A percentile compares a stretch with the other conserved stretches of the same genome.
Evolutionary conservation across 1,140 invertebrate genomes (phyloP).

Genomic region (Acromyrmex charruanus): DNA sequence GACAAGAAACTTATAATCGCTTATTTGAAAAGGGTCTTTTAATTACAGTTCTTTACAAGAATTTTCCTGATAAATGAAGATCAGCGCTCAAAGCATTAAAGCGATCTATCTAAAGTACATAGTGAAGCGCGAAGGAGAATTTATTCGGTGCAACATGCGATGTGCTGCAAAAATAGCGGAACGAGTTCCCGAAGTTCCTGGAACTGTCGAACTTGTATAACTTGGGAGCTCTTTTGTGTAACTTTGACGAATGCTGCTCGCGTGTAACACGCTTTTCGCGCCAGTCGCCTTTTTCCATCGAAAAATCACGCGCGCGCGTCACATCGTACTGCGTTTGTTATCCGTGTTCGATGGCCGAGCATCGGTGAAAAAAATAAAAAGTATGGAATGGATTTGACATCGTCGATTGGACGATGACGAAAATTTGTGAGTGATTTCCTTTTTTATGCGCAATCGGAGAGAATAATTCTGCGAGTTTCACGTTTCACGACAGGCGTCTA

Average conservation of each 20-base stretch:
- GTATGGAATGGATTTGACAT: slow-evolving; percentile 39
- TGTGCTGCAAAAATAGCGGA: slow-evolving; percentile 54
- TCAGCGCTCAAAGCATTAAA: slow-evolving; percentile 35
- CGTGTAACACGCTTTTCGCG: slow-evolving; percentile 48
- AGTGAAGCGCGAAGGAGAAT: slow-evolving; percentile 31
- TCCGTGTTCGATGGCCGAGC: slow-evolving; percentile 33
- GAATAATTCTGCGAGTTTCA: slow-evolving; percentile 30
- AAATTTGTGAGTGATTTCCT: slow-evolving; percentile 42
- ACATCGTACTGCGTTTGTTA: slow-evolving; percentile 44
- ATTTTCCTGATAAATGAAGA: slow-evolving; percentile 53
- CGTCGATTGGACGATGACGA: slow-evolving; percentile 35
- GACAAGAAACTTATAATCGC: slow-evolving; percentile 39
- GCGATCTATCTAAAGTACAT: slow-evolving; percentile 45
- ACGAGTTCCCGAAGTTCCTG: slow-evolving; percentile 50
- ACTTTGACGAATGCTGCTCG: slow-evolving; percentile 61
- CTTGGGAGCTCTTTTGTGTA: slow-evolving; percentile 50
- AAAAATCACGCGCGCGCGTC: slow-evolving; percentile 53
- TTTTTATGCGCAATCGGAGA: slow-evolving; percentile 31
- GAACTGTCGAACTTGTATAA: slow-evolving; percentile 60
- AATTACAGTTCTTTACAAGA: slow-evolving; percentile 21
- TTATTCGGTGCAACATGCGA: slow-evolving; percentile 51
- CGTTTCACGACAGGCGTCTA: neutral
- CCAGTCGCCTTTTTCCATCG: slow-evolving; percentile 45
- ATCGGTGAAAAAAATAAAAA: slow-evolving; percentile 43
- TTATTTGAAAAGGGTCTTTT: slow-evolving; percentile 16